These are phyloP conservation scores for human (Homo sapiens) DNA, from an alignment of 2,113 vertebrate species.

Conservation along the genomic window DNA sequence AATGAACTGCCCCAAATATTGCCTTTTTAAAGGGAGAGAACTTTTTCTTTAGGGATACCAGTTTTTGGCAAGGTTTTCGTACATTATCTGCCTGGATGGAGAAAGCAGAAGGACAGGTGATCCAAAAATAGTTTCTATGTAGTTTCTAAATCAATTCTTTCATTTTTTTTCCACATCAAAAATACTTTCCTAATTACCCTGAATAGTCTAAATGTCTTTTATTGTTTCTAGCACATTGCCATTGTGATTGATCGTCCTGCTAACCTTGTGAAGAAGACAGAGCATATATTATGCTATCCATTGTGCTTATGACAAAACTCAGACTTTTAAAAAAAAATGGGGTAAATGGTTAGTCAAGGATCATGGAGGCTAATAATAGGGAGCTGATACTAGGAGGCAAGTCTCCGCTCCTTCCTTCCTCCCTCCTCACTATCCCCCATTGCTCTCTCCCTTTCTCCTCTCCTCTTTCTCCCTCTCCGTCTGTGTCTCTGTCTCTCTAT, in stretches of 20 bases:
- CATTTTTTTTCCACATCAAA: conserved; percentile 5
- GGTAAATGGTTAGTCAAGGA: neutral
- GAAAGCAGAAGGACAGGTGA: conserved; percentile 27
- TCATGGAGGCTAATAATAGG: neutral
- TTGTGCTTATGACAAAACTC: conserved; percentile 23
- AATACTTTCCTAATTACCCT: conserved; percentile 52
- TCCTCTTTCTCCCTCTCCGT: neutral
- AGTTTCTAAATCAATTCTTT: conserved; percentile 36
- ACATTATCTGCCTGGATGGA: neutral
- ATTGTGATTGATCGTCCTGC: conserved; percentile 33
- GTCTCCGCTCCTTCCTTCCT: neutral
- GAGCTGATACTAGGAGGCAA: neutral
- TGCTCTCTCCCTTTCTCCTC: too few species aligned
- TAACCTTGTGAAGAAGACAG: conserved; percentile 21
- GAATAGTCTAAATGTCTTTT: conserved; percentile 28
- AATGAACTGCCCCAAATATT: neutral
- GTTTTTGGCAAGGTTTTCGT: conserved; percentile 4
- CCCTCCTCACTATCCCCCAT: neutral
- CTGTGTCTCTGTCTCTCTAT: too few species aligned
- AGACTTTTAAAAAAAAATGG: neutral
- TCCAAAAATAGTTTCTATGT: conserved; percentile 40
- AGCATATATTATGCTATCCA: neutral
- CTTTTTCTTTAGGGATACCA: conserved; percentile 2
- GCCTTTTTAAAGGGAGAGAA: conserved; percentile 1
- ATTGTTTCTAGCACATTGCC: conserved; percentile 27